phyloP scores from a whole-genome alignment of 2,113 vertebrate species.

The Corythoichthys intestinalis region DNA sequence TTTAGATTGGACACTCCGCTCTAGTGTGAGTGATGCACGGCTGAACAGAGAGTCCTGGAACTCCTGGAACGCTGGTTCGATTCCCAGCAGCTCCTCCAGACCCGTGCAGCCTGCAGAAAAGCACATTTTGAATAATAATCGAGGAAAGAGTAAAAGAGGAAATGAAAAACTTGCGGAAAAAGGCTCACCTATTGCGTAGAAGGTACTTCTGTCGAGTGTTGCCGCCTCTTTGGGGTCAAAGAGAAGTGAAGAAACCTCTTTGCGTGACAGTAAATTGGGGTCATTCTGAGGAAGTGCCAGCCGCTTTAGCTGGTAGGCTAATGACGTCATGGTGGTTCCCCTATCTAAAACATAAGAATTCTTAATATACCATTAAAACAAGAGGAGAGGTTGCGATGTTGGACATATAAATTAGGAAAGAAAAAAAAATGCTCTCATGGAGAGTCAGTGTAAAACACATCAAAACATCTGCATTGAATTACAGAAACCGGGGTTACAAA shows the following conservation, averaged over 20 bases:
- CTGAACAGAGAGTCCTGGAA: conserved; percentile 90
- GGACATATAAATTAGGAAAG: not conserved
- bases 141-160: not conserved
- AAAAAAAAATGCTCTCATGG: not conserved
- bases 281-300: conserved; percentile 88
- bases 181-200: conserved; percentile 86
- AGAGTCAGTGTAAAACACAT: not conserved
- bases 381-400: not conserved
- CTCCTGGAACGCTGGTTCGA: conserved; percentile 82
- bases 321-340: conserved; percentile 80
- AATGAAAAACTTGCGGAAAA: not conserved
- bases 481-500: not conserved
- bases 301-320: conserved; percentile 88
- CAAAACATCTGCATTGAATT: not conserved
- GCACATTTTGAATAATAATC: too few species aligned
- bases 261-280: conserved; percentile 73
- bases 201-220: conserved; percentile 81
- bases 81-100: conserved; percentile 87
- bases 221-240: conserved; percentile 88
- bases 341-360: not conserved
- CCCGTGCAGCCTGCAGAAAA: conserved; percentile 85
- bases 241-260: conserved; percentile 80
- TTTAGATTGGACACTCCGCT: conserved; percentile 89
- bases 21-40: conserved; percentile 77
- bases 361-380: not conserved